These are phyloP conservation scores for Bradypus variegatus DNA, from an alignment of 2,797 vertebrate species.

Conservation along the genomic window DNA sequence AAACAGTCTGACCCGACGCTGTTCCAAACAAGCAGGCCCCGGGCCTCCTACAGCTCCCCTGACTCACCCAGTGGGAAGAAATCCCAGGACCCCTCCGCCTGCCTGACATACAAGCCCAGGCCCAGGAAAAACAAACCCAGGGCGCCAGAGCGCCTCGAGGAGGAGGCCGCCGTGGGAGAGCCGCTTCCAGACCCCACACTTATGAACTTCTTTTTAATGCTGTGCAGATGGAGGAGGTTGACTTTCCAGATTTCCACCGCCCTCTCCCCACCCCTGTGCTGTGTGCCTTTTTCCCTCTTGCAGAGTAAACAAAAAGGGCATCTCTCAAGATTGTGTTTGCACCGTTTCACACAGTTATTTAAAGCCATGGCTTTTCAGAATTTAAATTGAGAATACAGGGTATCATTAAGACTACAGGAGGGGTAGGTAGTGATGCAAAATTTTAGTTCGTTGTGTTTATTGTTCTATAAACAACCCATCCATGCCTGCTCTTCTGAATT, in stretches of 20 bases:
- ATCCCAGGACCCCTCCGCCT: background rate
- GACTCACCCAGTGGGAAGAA: background rate
- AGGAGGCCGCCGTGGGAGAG: background rate
- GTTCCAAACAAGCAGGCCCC: background rate
- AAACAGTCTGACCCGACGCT: background rate
- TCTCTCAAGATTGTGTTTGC: background rate
- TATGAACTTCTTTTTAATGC: background rate
- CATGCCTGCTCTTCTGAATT: background rate
- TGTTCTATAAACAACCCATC: background rate
- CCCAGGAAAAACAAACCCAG: background rate
- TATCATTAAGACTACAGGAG: background rate
- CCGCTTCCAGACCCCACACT: background rate
- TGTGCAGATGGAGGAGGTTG: background rate
- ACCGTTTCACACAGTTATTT: background rate
- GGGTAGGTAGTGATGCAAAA: background rate
- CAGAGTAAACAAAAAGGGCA: background rate
- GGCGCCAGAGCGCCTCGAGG: background rate
- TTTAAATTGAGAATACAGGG: background rate
- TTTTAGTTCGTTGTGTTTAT: background rate
- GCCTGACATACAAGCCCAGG: background rate
- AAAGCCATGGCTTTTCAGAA: background rate
- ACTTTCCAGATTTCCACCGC: background rate
- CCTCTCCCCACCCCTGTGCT: background rate
- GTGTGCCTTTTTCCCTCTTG: background rate
- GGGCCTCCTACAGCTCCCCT: background rate